phyloP scores from a whole-genome alignment of 2,888 invertebrate species.

The Dryomyza anilis region DNA sequence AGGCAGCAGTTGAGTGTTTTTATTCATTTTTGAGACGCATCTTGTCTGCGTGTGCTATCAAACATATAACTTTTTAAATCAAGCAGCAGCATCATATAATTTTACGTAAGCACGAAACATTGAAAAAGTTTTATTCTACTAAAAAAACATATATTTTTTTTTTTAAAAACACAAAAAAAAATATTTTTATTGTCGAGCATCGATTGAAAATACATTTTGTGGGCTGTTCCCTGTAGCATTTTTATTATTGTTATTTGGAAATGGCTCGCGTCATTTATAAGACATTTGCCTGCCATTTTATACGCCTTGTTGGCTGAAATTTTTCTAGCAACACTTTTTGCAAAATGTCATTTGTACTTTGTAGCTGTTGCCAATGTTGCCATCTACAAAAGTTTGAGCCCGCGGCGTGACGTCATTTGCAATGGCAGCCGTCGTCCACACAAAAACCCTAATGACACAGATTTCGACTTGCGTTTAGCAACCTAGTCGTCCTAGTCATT shows the following conservation, averaged over 20 bases:
- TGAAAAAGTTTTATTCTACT: no score
- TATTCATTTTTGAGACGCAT: no score
- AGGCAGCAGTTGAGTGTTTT: no score
- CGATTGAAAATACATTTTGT: conserved; percentile 17
- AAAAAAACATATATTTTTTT: no score
- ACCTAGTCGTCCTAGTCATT: neutral
- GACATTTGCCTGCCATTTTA: conserved; percentile 57
- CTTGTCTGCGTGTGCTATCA: no score
- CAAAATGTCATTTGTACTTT: no score
- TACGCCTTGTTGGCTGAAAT: conserved; percentile 48
- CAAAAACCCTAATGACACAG: no score
- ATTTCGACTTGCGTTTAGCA: neutral
- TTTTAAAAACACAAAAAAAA: no score
- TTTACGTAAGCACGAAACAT: no score
- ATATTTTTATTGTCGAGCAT: neutral
- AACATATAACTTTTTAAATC: no score
- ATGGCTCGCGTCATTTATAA: conserved; percentile 55
- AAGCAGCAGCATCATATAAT: no score
- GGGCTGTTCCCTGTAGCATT: neutral
- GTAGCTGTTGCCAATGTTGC: conserved; percentile 7
- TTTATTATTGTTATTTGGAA: neutral
- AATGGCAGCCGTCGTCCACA: neutral
- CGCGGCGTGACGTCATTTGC: neutral
- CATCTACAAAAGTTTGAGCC: neutral
- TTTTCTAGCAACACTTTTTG: no score